Percentiles rank a stretch among this genome's conserved stretches.
Conservation (phyloP, 2,113 vertebrate genomes). For the Nothoprocta pentlandii region DNA sequence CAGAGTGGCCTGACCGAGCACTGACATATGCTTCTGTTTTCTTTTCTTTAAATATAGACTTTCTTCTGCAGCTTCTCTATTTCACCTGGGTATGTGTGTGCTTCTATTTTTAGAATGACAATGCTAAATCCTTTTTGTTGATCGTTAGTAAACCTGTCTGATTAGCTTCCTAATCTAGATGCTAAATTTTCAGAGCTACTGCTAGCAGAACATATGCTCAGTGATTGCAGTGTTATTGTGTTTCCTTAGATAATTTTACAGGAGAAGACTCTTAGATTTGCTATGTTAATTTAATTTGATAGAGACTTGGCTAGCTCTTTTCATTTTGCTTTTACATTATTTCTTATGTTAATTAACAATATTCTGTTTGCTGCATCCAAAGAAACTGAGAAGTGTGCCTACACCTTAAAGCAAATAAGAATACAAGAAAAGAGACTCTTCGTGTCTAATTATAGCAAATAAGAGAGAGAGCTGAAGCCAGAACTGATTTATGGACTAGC, state of each 20-base stretch:
- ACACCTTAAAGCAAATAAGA: not conserved
- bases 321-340: constrained; percentile 14
- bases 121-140: not conserved
- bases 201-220: constrained; percentile 2
- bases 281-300: not conserved
- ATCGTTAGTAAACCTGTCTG: not conserved
- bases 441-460: constrained; percentile 11
- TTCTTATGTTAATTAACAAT: not conserved
- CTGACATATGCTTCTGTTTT: not conserved
- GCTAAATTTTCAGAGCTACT: not conserved
- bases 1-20: not conserved
- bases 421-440: not conserved
- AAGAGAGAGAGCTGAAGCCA: not conserved
- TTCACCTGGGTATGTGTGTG: not conserved
- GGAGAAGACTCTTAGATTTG: not conserved
- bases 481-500: constrained; percentile 25
- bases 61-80: not conserved
- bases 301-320: not conserved
- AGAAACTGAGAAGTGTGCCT: not conserved
- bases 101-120: not conserved
- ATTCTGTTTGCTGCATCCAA: not conserved
- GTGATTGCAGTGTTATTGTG: not conserved
- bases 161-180: not conserved
- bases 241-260: not conserved
- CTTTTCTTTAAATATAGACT: not conserved